Evolutionary conservation across 2,113 vertebrate species (phyloP), one percentile per base, ranked within the genome.

Genomic region (Psammodynastes pulverulentus): DNA sequence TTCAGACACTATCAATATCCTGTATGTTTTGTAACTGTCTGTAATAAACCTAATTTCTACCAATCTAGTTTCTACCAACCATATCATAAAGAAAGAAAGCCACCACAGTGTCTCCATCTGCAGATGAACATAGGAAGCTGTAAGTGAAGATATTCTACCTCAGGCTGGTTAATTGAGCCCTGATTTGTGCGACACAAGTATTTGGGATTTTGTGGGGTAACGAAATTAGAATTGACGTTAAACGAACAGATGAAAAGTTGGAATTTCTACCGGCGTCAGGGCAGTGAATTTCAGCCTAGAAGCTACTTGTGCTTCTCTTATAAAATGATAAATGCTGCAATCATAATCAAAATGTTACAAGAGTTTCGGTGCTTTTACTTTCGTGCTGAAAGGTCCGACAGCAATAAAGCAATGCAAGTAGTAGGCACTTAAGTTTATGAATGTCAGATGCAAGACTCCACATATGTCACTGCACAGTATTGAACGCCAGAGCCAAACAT

Each of bases 401-500:
- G 96, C 95, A 97, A 97, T 96, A 97, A 97, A 97, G 95, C 94
- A 96, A 94, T 90, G 93, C 95, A 94, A 95, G 93, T 54, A 95
- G 94, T 1, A 94, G 95, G 92, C 95, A 96, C 94, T 5, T 89
- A 96, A 97, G 97, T 96, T 95, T 96, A 97, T 72, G 92, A 96
- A 96, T 94, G 96, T 97, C 96, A 97, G 94, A 1, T 92, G 94
- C 93, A 96, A 96, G 95, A 95, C 92, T 97, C 96, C 97, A 94
- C 45, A 29, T 93, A 92, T 96, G 97, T 93, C 96, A 96, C 88
- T 97, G 67, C 39, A 94, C 46, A 94, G 88, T 94, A 95, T 49
- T 95, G 39, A 95, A 92, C 34, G 46, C 67, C 54, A 52, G 53
- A 90, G 62, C 91, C 87, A 93, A 46, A 92, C 91, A 93, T 56